Evolutionary conservation across 2,888 invertebrate genomes (phyloP).

Genomic region (Ormyrus labotus): DNA sequence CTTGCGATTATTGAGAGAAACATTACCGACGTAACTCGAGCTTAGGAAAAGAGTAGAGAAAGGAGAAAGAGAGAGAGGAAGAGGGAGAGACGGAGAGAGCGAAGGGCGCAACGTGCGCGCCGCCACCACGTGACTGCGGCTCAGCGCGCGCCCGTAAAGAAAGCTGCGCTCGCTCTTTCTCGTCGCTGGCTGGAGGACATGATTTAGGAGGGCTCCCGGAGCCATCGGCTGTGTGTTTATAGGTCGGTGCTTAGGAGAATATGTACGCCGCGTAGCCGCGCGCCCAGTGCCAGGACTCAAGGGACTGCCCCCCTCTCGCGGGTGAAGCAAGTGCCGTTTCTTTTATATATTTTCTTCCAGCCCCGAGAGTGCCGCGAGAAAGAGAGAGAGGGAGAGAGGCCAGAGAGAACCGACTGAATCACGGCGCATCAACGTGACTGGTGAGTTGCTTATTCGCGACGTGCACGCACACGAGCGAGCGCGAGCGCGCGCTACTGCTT

Average conservation of each 20-base stretch:
- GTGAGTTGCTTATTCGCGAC: conserved; percentile 59
- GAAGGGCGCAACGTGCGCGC: conserved; percentile 22
- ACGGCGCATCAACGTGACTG: conserved; percentile 61
- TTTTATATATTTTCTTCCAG: background rate
- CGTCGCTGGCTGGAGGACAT: too few relatives aligned
- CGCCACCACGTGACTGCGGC: conserved; percentile 45
- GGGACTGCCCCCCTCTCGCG: too few relatives aligned
- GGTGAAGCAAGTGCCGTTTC: background rate
- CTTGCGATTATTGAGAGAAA: too few relatives aligned
- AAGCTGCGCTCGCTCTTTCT: too few relatives aligned
- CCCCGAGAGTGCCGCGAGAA: background rate
- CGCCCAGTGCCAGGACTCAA: too few relatives aligned
- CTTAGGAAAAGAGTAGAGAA: background rate
- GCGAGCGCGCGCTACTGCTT: background rate
- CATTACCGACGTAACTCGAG: background rate
- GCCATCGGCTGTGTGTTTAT: too few relatives aligned
- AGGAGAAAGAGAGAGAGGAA: too few relatives aligned
- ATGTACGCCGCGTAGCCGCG: too few relatives aligned
- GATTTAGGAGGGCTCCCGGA: too few relatives aligned
- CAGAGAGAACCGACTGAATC: conserved; percentile 33
- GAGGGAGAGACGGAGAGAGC: background rate
- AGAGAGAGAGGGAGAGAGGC: background rate
- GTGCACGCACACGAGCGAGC: too few relatives aligned
- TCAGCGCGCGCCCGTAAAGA: background rate
- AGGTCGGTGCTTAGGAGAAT: too few relatives aligned